Conservation (phyloP, 2,113 vertebrate genomes). For the Shinisaurus crocodilurus region DNA sequence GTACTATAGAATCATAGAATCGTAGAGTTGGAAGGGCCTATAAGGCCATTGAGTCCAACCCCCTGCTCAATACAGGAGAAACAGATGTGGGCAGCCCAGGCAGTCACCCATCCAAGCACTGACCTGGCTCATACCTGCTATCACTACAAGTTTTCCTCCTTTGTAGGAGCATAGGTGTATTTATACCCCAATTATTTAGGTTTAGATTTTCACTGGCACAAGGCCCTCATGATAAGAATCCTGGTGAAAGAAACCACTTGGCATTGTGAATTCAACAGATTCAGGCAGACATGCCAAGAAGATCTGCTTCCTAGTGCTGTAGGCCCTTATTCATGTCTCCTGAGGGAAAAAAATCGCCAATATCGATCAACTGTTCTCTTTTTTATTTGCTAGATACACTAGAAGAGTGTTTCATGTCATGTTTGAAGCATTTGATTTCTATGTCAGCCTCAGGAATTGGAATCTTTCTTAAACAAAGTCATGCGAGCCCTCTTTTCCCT, state of each 20-base stretch:
- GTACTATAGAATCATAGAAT: too few species aligned
- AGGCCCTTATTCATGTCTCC: not conserved
- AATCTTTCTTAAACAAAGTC: not conserved
- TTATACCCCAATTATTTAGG: not conserved
- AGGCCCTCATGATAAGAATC: not conserved
- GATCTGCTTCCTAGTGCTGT: not conserved
- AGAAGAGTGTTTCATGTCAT: not conserved
- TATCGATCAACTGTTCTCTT: not conserved
- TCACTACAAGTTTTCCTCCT: not conserved
- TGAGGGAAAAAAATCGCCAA: not conserved
- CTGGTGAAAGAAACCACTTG: not conserved
- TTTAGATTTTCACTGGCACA: constrained; percentile 24
- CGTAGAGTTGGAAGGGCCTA: too few species aligned
- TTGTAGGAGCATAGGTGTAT: not conserved
- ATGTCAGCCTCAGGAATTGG: not conserved
- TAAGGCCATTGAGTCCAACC: too few species aligned
- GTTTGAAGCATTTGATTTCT: constrained; percentile 13
- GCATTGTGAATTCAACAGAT: not conserved
- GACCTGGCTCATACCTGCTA: too few species aligned
- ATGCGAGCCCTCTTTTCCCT: not conserved
- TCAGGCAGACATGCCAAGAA: constrained; percentile 6
- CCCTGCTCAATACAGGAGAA: too few species aligned
- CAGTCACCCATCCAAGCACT: too few species aligned
- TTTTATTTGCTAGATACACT: not conserved
- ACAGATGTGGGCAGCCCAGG: too few species aligned